Evolutionary conservation across 2,888 invertebrate genomes (phyloP), one percentile per base, ranked within the genome.

Genomic region (Nebria salina): DNA sequence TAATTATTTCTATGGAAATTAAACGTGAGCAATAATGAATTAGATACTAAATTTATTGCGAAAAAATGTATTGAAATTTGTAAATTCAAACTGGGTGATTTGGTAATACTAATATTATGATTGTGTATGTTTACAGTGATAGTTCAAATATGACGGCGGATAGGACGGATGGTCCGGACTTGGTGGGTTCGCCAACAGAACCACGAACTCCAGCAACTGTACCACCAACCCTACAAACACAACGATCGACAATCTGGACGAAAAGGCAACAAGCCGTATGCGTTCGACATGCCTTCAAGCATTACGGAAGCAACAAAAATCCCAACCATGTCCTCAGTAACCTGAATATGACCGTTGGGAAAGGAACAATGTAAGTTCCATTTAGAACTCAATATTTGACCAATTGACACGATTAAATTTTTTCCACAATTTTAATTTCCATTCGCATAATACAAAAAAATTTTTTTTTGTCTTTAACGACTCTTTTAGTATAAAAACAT

Each of bases 301-400:
- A 95, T 85, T 98, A 96, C 88, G 97, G 97, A 84, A 94, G 94
- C 85, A 95, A 95, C 88, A 96, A 95, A 87, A 93, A 95, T 85
- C 94, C 95, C 78, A 95, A 96, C 88, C 95, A 95, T 85, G 97
- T 97, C 72, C 92, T 98, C 83, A 94, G 94, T 87, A 95, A 96
- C 89, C 93, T 98, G 83, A 95, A 95, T 90, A 96, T 98, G 95
- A 97, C 97, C 81, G 97, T 98, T 83, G 95, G 95, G 85, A 96
- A 96, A 89, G 98, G 97, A 86, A 96, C 97, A 84, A 98, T 98
- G 97, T 97, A 90, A 96, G 96, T 94, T 86, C 26, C 34, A 26
- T 26, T 13, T 65, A 66, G 25, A 20, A 72, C 72, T 26, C 8
- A 8, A n/a, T 1, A 41, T 41, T 41, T 15, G 2, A 72, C 72